These are phyloP conservation scores for Lasiurus borealis DNA, from an alignment of 2,113 vertebrate species.

Conservation along the genomic window DNA sequence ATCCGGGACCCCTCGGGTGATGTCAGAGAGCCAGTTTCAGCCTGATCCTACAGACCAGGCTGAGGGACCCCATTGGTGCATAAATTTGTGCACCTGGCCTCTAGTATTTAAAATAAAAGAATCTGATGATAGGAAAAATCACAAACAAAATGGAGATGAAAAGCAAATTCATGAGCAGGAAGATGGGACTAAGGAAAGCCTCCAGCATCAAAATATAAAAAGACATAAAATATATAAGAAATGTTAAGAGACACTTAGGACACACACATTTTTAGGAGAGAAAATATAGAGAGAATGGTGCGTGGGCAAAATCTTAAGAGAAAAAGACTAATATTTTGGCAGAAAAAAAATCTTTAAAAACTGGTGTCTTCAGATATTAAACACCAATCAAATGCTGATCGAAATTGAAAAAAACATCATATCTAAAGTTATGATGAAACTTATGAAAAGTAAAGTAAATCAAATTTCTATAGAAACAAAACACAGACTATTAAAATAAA, in stretches of 20 bases:
- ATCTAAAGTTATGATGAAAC: slow-evolving; percentile 5
- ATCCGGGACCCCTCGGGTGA: no score
- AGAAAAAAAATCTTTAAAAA: not conserved
- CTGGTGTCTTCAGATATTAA: not conserved
- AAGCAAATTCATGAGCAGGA: not conserved
- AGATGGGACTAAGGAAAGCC: not conserved
- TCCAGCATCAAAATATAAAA: not conserved
- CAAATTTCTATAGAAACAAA: not conserved
- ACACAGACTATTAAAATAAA: not conserved
- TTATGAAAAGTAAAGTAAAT: slow-evolving; percentile 21
- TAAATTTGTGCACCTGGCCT: no score
- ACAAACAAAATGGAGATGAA: slow-evolving; percentile 33
- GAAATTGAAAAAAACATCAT: not conserved
- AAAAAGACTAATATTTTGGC: slow-evolving; percentile 21
- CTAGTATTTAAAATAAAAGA: not conserved
- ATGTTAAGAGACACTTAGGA: not conserved
- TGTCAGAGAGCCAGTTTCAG: no score
- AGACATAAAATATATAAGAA: slow-evolving; percentile 1
- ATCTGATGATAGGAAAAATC: not conserved
- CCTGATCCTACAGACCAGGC: no score
- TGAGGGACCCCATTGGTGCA: no score
- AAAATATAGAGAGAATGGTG: not conserved
- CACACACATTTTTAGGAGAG: slow-evolving; percentile 20
- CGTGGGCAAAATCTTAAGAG: not conserved
- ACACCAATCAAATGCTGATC: not conserved